Conservation (phyloP, 2,797 vertebrate genomes). For the Mormyrus proboscirostris region DNA sequence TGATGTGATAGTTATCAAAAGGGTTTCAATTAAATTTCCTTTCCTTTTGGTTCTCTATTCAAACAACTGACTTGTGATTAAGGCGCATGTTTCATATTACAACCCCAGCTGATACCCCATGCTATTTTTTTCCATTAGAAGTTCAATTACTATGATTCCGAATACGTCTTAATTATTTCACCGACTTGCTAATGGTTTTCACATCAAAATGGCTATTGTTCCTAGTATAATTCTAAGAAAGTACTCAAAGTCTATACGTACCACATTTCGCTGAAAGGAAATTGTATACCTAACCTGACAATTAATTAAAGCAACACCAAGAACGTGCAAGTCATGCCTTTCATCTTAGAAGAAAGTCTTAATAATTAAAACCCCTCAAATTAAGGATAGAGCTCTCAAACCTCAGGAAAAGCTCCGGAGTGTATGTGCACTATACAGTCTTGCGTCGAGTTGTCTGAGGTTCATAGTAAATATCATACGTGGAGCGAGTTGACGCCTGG, state of each 20-base stretch:
- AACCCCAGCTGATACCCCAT: conserved; percentile 13
- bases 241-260: conserved; percentile 1
- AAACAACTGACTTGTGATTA: not conserved
- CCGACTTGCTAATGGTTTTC: conserved; percentile 2
- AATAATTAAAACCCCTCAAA: conserved; percentile 19
- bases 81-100: not conserved
- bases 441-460: not conserved
- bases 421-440: not conserved
- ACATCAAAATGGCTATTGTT: conserved; percentile 10
- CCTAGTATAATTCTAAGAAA: not conserved
- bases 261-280: conserved; percentile 1
- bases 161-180: conserved; percentile 3
- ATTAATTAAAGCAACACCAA: not conserved
- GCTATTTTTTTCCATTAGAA: not conserved
- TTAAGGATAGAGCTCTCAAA: conserved; percentile 9
- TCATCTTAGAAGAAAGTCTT: conserved; percentile 11
- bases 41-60: not conserved
- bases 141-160: conserved; percentile 6
- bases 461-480: not conserved
- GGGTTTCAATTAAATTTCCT: not conserved
- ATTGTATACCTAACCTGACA: conserved; percentile 1
- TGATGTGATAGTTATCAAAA: not conserved
- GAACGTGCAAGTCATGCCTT: not conserved
- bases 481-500: not conserved
- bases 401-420: not conserved